A percentile compares a stretch with the other conserved stretches of the same genome.
Conservation (phyloP, 1,140 invertebrate species). For the Drosophila guanche region DNA sequence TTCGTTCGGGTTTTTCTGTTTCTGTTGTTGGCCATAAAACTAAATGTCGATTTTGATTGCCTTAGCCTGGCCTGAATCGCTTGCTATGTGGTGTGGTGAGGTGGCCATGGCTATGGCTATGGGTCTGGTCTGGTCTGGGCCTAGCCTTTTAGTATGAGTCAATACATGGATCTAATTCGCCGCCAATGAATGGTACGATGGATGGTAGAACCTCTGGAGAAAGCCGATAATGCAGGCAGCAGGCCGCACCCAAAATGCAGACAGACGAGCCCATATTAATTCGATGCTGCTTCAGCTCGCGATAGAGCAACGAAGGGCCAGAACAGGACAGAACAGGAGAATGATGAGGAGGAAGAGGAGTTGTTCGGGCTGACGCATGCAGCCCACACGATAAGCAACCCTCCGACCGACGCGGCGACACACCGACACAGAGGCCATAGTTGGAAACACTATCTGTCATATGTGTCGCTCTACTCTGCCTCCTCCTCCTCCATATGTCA, state of each 20-base stretch:
- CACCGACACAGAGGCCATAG: slow-evolving; percentile 45
- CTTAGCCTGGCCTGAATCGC: slow-evolving; percentile 41
- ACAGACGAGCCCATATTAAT: slow-evolving; percentile 54
- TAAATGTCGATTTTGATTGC: slow-evolving; percentile 55
- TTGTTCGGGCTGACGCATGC: slow-evolving; percentile 27
- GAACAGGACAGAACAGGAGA: slow-evolving; percentile 1
- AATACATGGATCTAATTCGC: slow-evolving; percentile 49
- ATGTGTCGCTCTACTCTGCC: slow-evolving; percentile 18
- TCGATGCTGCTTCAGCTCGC: slow-evolving; percentile 36
- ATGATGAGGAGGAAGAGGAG: not conserved
- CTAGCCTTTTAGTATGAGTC: slow-evolving; percentile 37
- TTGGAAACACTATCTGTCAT: slow-evolving; percentile 51
- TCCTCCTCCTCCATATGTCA: slow-evolving; percentile 29
- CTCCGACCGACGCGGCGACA: slow-evolving; percentile 6
- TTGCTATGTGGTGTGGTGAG: slow-evolving; percentile 11
- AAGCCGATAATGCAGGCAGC: slow-evolving; percentile 37
- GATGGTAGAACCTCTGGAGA: slow-evolving; percentile 28
- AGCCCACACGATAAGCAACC: slow-evolving; percentile 59
- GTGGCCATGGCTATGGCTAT: slow-evolving; percentile 2
- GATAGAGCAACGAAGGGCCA: not conserved
- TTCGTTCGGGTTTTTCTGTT: slow-evolving; percentile 16
- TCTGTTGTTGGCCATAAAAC: slow-evolving; percentile 45
- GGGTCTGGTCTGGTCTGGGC: slow-evolving; percentile 21
- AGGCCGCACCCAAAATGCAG: slow-evolving; percentile 54
- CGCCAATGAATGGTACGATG: not conserved